Percentiles rank a stretch among this genome's conserved stretches.
Conservation (phyloP, 2,888 invertebrate genomes). For the Muscina levida region DNA sequence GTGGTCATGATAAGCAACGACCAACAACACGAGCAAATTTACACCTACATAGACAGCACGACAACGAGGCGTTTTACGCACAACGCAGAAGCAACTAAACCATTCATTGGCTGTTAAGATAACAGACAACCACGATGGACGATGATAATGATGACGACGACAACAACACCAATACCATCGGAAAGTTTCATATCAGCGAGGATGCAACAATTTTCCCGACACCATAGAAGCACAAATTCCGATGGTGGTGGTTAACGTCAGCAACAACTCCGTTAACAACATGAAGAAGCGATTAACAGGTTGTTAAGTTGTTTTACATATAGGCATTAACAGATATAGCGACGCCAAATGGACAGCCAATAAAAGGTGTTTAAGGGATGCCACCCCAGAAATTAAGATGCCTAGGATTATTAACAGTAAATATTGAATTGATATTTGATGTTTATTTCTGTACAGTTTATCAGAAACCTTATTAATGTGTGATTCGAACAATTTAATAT, state of each 20-base stretch:
- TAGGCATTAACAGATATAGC: too few relatives aligned
- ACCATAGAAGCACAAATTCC: not conserved
- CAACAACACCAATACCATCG: not conserved
- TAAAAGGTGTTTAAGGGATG: too few relatives aligned
- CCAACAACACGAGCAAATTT: not conserved
- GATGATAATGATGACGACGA: not conserved
- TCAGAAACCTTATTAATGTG: too few relatives aligned
- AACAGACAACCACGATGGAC: conserved; percentile 11
- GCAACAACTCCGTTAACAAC: not conserved
- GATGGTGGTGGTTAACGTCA: too few relatives aligned
- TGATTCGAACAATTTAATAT: too few relatives aligned
- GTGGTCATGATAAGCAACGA: conserved; percentile 50
- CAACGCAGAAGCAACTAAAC: conserved; percentile 50
- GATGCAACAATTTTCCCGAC: conserved; percentile 33
- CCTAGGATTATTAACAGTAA: too few relatives aligned
- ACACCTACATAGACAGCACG: not conserved
- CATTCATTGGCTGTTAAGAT: conserved; percentile 40
- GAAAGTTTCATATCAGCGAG: not conserved
- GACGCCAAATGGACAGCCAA: too few relatives aligned
- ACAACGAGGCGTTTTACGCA: conserved; percentile 43
- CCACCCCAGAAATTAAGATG: too few relatives aligned
- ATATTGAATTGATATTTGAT: too few relatives aligned
- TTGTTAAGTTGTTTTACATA: conserved; percentile 39
- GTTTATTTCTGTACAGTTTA: too few relatives aligned
- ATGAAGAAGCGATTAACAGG: conserved; percentile 37